phyloP scores from a whole-genome alignment of 1,140 invertebrate genomes.

The Tetranychus urticae region DNA sequence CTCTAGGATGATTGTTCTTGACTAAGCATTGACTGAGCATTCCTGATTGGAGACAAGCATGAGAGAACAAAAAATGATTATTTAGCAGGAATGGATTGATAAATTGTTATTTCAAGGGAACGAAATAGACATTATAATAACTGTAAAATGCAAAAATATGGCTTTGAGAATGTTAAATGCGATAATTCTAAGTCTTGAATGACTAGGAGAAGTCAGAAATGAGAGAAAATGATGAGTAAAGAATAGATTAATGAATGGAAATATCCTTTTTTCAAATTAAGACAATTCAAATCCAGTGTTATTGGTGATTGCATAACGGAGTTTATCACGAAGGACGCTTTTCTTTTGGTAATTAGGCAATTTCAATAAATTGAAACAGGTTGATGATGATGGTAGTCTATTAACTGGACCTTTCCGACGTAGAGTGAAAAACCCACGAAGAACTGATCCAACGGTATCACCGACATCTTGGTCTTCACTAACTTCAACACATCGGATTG shows the following conservation, averaged over 20 bases:
- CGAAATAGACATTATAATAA: background rate
- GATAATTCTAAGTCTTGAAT: background rate
- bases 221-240: background rate
- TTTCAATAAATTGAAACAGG: constrained; percentile 96
- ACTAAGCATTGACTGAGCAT: no score
- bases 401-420: constrained; percentile 82
- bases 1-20: no score
- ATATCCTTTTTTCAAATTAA: background rate
- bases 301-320: constrained; percentile 85
- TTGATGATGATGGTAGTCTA: constrained; percentile 88
- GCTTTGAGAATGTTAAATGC: background rate
- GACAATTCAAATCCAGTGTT: constrained; percentile 91
- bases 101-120: background rate
- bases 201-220: background rate
- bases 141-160: background rate
- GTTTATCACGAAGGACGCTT: constrained; percentile 74
- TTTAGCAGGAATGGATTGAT: no score
- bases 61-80: no score
- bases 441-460: constrained; percentile 68
- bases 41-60: no score
- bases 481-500: constrained; percentile 32
- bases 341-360: constrained; percentile 96
- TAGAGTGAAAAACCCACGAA: constrained; percentile 26
- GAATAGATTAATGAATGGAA: background rate
- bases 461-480: constrained; percentile 45